Conservation (phyloP, 2,797 vertebrate species). For the Diplodus puntazzo region DNA sequence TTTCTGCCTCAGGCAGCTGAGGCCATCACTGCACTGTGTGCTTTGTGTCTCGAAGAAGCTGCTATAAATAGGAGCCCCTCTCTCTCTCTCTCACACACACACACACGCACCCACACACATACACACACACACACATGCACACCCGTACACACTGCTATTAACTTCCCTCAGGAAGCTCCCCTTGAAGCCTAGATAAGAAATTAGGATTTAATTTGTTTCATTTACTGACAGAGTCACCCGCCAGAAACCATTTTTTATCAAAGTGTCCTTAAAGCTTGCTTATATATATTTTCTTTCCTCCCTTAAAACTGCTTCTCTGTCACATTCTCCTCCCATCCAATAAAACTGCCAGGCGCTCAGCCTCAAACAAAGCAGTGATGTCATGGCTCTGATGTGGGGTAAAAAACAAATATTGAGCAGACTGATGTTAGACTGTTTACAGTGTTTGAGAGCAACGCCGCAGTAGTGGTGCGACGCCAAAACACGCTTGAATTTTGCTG, state of each 20-base stretch:
- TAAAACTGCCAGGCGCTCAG: background rate
- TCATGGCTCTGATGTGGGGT: slow-evolving; percentile 14
- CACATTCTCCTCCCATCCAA: background rate
- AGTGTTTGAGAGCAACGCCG: background rate
- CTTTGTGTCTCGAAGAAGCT: slow-evolving; percentile 82
- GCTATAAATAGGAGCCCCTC: slow-evolving; percentile 80
- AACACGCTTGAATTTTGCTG: background rate
- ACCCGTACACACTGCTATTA: slow-evolving; percentile 27
- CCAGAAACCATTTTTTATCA: slow-evolving; percentile 24
- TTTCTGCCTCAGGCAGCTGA: slow-evolving; percentile 76
- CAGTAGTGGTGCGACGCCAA: background rate
- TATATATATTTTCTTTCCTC: background rate
- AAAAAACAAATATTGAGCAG: slow-evolving; percentile 16
- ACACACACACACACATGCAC: background rate
- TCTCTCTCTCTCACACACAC: slow-evolving; percentile 5
- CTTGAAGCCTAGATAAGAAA: slow-evolving; percentile 39
- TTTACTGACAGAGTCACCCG: slow-evolving; percentile 14
- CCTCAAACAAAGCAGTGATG: background rate
- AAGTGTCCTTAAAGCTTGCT: background rate
- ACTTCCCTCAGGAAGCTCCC: slow-evolving; percentile 44
- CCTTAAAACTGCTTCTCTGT: background rate
- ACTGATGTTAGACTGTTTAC: slow-evolving; percentile 8
- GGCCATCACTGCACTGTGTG: slow-evolving; percentile 76
- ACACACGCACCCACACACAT: background rate
- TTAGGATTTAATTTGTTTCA: slow-evolving; percentile 54